Conservation (phyloP, 1,140 invertebrate genomes). For the Araneus ventricosus region DNA sequence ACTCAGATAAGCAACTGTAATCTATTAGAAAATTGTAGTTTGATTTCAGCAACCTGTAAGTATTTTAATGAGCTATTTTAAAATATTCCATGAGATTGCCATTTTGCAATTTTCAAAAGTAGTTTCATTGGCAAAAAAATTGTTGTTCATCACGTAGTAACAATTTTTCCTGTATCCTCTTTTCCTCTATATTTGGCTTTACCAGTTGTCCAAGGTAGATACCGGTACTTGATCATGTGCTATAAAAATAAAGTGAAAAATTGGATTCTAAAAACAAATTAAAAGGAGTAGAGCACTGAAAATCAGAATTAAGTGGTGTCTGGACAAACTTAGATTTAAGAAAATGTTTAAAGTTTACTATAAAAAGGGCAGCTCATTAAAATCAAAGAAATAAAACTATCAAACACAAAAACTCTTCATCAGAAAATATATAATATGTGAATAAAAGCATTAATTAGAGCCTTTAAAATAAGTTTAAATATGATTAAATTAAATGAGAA, state of each 20-base stretch:
- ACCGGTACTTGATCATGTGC: slow-evolving; percentile 99
- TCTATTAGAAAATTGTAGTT: not conserved
- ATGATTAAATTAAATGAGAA: too few relatives aligned
- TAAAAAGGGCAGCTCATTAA: too few relatives aligned
- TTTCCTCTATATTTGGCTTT: slow-evolving; percentile 90
- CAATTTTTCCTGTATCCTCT: slow-evolving; percentile 81
- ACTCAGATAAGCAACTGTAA: not conserved
- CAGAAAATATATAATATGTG: too few relatives aligned
- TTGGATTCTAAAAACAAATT: not conserved
- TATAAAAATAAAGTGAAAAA: slow-evolving; percentile 80
- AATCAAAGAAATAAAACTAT: too few relatives aligned
- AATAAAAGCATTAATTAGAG: too few relatives aligned
- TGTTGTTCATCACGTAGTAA: slow-evolving; percentile 76
- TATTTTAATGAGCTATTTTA: not conserved
- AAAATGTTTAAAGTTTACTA: too few relatives aligned
- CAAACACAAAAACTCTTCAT: too few relatives aligned
- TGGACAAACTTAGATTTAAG: too few relatives aligned
- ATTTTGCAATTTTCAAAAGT: not conserved
- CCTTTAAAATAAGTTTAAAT: too few relatives aligned
- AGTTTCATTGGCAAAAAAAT: not conserved
- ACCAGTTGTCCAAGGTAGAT: slow-evolving; percentile 98
- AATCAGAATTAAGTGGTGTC: too few relatives aligned
- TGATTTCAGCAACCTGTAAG: not conserved
- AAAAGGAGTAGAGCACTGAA: not conserved
- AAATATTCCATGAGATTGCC: not conserved